Percentiles rank a stretch among this genome's conserved stretches.
Conservation (phyloP, 2,113 vertebrate genomes). For the Aleadryas rufinucha region DNA sequence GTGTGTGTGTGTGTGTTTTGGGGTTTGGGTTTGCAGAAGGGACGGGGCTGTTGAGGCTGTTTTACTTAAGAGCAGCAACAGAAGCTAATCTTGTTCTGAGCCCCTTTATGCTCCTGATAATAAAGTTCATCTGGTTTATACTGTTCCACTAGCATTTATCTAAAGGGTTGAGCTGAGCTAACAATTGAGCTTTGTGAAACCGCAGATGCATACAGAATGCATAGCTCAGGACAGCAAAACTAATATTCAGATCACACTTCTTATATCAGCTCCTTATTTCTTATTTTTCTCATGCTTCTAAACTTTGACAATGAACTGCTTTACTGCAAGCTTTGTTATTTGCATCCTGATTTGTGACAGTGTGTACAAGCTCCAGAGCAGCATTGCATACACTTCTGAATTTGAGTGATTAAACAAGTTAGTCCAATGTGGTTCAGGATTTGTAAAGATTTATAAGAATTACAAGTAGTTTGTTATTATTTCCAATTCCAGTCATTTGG, state of each 20-base stretch:
- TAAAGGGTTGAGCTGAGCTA: background rate
- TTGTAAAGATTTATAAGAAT: background rate
- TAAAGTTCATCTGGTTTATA: background rate
- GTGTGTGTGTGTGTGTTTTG: background rate
- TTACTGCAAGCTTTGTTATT: background rate
- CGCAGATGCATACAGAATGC: background rate
- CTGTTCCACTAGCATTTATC: background rate
- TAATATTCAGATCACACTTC: background rate
- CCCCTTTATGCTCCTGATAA: background rate
- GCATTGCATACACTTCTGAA: background rate
- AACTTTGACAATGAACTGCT: background rate
- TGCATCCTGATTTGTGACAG: background rate
- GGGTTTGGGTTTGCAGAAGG: background rate
- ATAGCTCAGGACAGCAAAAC: background rate
- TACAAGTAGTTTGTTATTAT: background rate
- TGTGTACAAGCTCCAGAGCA: background rate
- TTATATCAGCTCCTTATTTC: background rate
- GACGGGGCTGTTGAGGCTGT: fast-evolving
- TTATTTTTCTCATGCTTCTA: background rate
- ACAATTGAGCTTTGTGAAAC: background rate
- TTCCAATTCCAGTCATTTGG: background rate
- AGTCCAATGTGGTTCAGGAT: background rate
- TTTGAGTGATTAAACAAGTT: background rate
- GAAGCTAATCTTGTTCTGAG: background rate
- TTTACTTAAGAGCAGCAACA: background rate